Evolutionary conservation across 2,888 invertebrate species (phyloP), one percentile per base, ranked within the genome.

Genomic region (Encarsia formosa): DNA sequence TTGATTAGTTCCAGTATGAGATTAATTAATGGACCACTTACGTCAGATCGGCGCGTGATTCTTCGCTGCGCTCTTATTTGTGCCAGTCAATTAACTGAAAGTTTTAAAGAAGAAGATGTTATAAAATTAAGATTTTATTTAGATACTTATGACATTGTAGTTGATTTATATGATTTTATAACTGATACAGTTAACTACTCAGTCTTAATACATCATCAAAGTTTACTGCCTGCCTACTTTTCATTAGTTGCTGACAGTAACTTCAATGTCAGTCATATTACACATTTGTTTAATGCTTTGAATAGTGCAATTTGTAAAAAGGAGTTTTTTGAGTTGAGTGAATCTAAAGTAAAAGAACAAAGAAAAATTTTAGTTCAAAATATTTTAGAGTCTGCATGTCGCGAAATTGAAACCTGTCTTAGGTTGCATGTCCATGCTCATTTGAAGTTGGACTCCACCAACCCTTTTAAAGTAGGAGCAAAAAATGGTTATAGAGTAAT

Each of bases 341-440:
- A 38, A 26, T 46, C 29, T 5, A 46, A 47, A n/a, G 22, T 54
- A 31, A 39, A 39, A 2, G 66, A 68, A n/a, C 54, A 68, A n/a
- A 63, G 59, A 16, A 70, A 68, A 39, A 73, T 79, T 52, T 75
- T 86, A 34, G 77, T 81, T 46, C 78, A 78, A 43, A 78, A 79
- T 64, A 76, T 87, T 40, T 72, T 88, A 23, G 79, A 84, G 60
- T 87, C 86, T 34, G 76, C 93, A 24, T 91, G 93, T 68, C 86
- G 87, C 63, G 84, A 87, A 65, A 86, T 98, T 58, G 99, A 99
- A 77, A 94, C 88, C 0, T 92, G 94, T 73, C 78, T 99, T 45
- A 84, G 99, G 18, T 77, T 97, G 24, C 91, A 93, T 64, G 93
- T 92, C 35, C 94, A 98, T 75, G 84, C 90, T 0, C 95, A 96